These are phyloP conservation scores for Mechanitis mazaeus DNA, from an alignment of 2,888 invertebrate genomes.

Conservation along the genomic window DNA sequence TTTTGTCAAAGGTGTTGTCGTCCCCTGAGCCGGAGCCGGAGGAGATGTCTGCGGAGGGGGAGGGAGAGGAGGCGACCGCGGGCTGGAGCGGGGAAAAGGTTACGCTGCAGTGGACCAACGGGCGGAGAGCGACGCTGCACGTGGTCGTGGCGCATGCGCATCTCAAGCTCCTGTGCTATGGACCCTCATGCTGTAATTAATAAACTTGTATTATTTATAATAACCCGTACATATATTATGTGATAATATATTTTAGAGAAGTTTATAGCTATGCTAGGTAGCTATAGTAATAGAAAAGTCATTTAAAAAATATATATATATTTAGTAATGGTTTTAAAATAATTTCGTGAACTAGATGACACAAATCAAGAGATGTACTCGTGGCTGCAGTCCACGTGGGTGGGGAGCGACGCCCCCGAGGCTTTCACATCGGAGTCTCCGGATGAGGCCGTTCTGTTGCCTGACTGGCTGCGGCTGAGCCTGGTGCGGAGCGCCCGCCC, in stretches of 20 bases:
- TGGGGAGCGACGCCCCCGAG: slow-evolving; percentile 41
- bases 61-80: slow-evolving; percentile 56
- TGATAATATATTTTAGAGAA: no score
- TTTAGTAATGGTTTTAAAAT: no score
- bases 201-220: background rate
- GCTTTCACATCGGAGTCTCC: slow-evolving; percentile 81
- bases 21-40: slow-evolving; percentile 73
- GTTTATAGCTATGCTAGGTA: no score
- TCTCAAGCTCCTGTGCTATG: slow-evolving; percentile 63
- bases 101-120: slow-evolving; percentile 84
- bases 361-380: slow-evolving; percentile 82
- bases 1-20: slow-evolving; percentile 40
- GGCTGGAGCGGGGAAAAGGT: slow-evolving; percentile 81
- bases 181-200: slow-evolving; percentile 59
- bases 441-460: slow-evolving; percentile 85
- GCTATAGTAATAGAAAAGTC: no score
- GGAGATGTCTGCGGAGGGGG: slow-evolving; percentile 79
- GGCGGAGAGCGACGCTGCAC: slow-evolving; percentile 83
- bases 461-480: slow-evolving; percentile 94
- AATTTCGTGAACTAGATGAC: slow-evolving; percentile 44
- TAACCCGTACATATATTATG: no score
- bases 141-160: slow-evolving; percentile 79
- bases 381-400: slow-evolving; percentile 79
- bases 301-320: no score
- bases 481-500: slow-evolving; percentile 92